Evolutionary conservation across 2,113 vertebrate species (phyloP), one percentile per base, ranked within the genome.

Genomic region (Tupaia tana): DNA sequence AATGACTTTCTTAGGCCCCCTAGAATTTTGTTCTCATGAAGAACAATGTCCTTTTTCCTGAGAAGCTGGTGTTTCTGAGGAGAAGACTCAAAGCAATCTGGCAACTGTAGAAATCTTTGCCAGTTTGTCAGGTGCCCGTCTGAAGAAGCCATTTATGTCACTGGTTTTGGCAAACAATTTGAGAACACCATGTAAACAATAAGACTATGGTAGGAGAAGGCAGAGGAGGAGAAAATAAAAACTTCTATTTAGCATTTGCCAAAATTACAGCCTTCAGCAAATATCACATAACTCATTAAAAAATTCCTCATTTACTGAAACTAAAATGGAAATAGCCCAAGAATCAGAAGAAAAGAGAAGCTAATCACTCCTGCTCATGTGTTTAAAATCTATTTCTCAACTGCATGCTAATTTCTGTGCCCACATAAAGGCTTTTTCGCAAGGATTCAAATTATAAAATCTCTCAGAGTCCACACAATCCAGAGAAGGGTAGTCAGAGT

Each of bases 281-380:
- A 92, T 91, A 89, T 86, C 90, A 97, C 83, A 95, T 79, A 95
- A 90, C 73, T 96, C 95, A 96, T 86, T 95, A 63, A 89, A 94
- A 97, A 95, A 95, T 89, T 91, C 78, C 70, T 96, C 94, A 86
- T 92, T 91, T 96, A 85, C 87, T 75, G 82, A 94, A 95, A 91
- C 91, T 66, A 59, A 97, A 94, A 93, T 95, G 92, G 89, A 96
- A 92, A 54, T 85, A 25, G 67, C 80, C 90, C 84, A 96, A 94
- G 74, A 95, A 92, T 77, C 61, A 29, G 54, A 82, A 97, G 34
- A 73, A 91, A 77, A 94, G 56, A 34, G 89, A 64, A 75, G n/a
- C 77, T 87, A 52, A 82, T 61, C 54, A 56, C 25, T 82, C 70
- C 74, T 77, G 52, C 75, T 83, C 34, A 7, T 31, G 34, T 73